A percentile compares a stretch with the other conserved stretches of the same genome.
Evolutionary conservation across 2,888 invertebrate species (phyloP).

Genomic region (Dicyrtomina minuta): DNA sequence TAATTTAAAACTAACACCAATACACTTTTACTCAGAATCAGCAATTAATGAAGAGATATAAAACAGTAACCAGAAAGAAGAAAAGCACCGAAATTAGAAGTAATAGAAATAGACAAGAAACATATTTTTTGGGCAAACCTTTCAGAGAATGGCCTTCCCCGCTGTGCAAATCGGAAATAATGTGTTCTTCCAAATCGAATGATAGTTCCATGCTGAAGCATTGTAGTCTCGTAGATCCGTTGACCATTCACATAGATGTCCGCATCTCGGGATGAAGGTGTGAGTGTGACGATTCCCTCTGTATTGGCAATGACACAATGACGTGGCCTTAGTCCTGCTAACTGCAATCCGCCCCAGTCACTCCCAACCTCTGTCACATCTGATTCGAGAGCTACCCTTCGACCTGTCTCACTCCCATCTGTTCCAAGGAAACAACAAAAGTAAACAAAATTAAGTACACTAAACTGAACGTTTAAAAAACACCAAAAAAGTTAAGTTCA

Average conservation of each 20-base stretch:
- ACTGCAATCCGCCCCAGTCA: constrained; percentile 64
- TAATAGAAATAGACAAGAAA: constrained; percentile 24
- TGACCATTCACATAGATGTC: constrained; percentile 93
- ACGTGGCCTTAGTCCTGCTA: constrained; percentile 60
- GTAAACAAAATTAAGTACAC: constrained; percentile 35
- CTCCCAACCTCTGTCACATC: constrained; percentile 73
- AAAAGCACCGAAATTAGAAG: constrained; percentile 19
- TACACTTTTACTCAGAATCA: too few relatives aligned
- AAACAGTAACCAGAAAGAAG: constrained; percentile 18
- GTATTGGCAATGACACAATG: constrained; percentile 92
- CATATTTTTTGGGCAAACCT: constrained; percentile 39
- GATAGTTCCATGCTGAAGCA: constrained; percentile 67
- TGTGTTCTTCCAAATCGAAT: constrained; percentile 60
- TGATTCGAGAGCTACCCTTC: constrained; percentile 59
- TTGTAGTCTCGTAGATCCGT: constrained; percentile 86
- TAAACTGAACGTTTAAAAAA: too few relatives aligned
- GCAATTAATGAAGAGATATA: constrained; percentile 20
- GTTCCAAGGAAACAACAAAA: too few relatives aligned
- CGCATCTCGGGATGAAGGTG: constrained; percentile 84
- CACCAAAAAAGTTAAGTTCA: neutral
- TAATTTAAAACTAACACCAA: too few relatives aligned
- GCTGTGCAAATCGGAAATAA: constrained; percentile 59
- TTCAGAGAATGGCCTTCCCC: constrained; percentile 50
- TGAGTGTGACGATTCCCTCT: constrained; percentile 87
- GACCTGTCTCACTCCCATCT: constrained; percentile 61